Conservation (phyloP, 2,888 invertebrate species). For the Toxonevra muliebris region DNA sequence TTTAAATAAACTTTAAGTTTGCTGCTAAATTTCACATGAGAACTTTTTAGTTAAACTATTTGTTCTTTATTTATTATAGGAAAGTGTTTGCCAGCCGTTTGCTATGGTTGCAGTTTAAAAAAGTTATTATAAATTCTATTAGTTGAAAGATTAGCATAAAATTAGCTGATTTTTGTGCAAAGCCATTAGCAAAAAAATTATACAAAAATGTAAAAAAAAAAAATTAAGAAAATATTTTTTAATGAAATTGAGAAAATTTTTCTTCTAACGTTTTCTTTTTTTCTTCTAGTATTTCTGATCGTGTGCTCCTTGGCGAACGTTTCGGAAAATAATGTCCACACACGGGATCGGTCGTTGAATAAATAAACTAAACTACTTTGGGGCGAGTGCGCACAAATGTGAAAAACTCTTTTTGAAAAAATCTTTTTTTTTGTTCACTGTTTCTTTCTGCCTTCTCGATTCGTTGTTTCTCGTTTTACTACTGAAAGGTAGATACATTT, state of each 20-base stretch:
- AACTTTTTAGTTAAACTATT: not conserved
- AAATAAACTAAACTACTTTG: constrained; percentile 58
- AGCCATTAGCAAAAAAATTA: too few species aligned
- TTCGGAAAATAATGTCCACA: constrained; percentile 64
- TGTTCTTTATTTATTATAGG: not conserved
- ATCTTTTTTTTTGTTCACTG: not conserved
- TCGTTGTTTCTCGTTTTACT: too few species aligned
- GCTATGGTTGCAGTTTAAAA: too few species aligned
- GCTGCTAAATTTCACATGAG: not conserved
- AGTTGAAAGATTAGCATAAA: too few species aligned
- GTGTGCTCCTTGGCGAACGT: constrained; percentile 55
- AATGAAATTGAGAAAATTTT: not conserved
- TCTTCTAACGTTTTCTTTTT: not conserved
- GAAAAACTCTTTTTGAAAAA: constrained; percentile 21
- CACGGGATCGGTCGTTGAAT: constrained; percentile 65
- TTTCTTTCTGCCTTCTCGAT: not conserved
- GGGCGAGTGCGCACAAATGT: constrained; percentile 30
- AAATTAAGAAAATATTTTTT: too few species aligned
- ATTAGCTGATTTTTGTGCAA: too few species aligned
- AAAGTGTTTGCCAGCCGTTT: not conserved
- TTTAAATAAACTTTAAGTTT: constrained; percentile 25
- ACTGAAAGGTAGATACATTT: too few species aligned
- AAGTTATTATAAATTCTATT: too few species aligned
- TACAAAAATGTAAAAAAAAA: too few species aligned
- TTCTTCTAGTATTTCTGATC: not conserved